Percentiles rank a stretch among this genome's conserved stretches.
phyloP scores from a whole-genome alignment of 2,888 invertebrate species.

The Bibio marci region DNA sequence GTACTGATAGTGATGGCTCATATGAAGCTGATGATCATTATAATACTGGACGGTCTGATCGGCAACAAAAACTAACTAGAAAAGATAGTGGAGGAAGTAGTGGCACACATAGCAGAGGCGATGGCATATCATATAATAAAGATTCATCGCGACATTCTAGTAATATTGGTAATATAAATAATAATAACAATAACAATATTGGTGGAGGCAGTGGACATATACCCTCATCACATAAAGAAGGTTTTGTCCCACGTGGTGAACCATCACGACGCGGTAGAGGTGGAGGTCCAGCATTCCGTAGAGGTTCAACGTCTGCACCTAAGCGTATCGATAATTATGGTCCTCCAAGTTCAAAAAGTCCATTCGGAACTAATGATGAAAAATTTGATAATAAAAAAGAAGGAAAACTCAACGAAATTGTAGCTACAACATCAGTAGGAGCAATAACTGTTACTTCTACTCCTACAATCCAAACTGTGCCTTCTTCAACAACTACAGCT shows the following conservation, averaged over 20 bases:
- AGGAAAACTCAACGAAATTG: slow-evolving; percentile 12
- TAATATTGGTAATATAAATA: neutral
- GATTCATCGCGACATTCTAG: too few relatives aligned
- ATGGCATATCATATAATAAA: slow-evolving; percentile 31
- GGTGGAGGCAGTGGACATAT: neutral
- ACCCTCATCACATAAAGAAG: slow-evolving; percentile 25
- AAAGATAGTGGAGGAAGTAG: slow-evolving; percentile 16
- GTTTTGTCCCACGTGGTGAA: slow-evolving; percentile 75
- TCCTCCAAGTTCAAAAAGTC: slow-evolving; percentile 63
- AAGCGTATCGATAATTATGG: slow-evolving; percentile 58
- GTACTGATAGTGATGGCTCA: slow-evolving; percentile 49
- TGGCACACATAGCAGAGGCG: slow-evolving; percentile 29
- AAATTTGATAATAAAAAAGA: slow-evolving; percentile 31
- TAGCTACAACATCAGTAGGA: too few relatives aligned
- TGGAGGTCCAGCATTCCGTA: slow-evolving; percentile 28
- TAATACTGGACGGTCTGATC: slow-evolving; percentile 35
- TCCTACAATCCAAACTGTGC: slow-evolving; percentile 6
- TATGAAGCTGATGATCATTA: slow-evolving; percentile 46
- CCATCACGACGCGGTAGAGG: slow-evolving; percentile 76
- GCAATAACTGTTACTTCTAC: too few relatives aligned
- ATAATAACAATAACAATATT: neutral
- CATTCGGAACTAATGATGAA: slow-evolving; percentile 37
- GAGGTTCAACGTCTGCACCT: slow-evolving; percentile 35
- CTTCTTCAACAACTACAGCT: slow-evolving; percentile 7
- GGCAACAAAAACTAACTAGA: slow-evolving; percentile 31